Base-by-base conservation (phyloP, 1,140 invertebrate genomes). In the Coelopa frigida region DNA sequence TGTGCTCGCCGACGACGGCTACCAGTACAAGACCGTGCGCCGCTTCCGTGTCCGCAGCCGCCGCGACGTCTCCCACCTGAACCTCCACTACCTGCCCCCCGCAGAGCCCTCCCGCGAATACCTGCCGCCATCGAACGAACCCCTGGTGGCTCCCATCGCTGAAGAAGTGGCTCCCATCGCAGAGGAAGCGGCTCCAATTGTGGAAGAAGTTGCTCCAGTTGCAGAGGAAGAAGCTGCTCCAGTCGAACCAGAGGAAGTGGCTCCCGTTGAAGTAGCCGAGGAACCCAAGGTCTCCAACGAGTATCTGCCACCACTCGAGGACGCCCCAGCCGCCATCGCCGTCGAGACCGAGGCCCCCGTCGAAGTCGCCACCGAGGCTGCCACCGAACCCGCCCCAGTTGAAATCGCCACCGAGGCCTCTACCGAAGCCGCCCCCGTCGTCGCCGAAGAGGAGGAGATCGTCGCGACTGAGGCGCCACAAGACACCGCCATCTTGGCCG, bases 41-140 rank as follows among this genome's bases (percentile, higher is more conserved):
- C 54, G 57, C 31, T 46, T 65, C 1, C 56, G 59, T 45, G 47
- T 61, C 31, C 59, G 61, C 18, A 56, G 58, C 22, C 57, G 57
- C 2, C 61, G 61, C 32, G 61, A 65, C 52, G 61, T 65, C 7
- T 65, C 61, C 5, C 61, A 65, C 31, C 36, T 65, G 51, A 43
- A 31, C 18, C 36, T 48, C 3, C 20, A 27, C 11, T 44, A 44
- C 8, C 21, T 44, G 31, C 42, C 42, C 12, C 60, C 54, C 14
- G 3, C 17, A n/a, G 5, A 54, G n/a, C n/a, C n/a, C n/a, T n/a
- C n/a, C n/a, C n/a, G n/a, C n/a, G 45, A 46, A 21, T 64, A 64
- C 48, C 26, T 64, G 53, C 61, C 61, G 2, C 61, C 61, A 18
- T 53, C 47, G n/a, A 47, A 59, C 33, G 59, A 65, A 23, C 64